Evolutionary conservation across 2,797 vertebrate genomes (phyloP).

Genomic region (Oreochromis mossambicus): DNA sequence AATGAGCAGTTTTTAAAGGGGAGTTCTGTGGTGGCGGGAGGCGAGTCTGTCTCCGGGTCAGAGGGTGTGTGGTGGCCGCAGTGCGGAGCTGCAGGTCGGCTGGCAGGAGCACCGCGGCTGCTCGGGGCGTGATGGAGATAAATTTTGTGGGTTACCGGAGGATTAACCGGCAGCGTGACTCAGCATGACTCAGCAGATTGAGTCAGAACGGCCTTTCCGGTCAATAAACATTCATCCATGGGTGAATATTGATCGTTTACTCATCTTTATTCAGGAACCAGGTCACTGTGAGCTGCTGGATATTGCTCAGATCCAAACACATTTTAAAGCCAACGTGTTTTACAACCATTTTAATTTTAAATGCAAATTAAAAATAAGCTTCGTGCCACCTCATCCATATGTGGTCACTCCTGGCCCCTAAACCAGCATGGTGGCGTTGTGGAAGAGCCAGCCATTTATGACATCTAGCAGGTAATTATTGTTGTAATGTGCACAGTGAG

Average conservation of each 20-base stretch:
- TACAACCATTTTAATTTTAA: background rate
- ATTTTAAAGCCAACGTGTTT: background rate
- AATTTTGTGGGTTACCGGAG: background rate
- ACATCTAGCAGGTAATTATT: background rate
- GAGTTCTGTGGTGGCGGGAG: background rate
- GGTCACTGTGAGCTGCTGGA: background rate
- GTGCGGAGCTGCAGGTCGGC: background rate
- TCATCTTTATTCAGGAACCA: background rate
- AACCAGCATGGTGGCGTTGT: background rate
- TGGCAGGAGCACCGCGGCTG: background rate
- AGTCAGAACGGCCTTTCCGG: background rate
- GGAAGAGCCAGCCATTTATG: background rate
- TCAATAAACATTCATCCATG: background rate
- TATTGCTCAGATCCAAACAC: background rate
- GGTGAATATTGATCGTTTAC: background rate
- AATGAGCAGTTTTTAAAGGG: accelerated
- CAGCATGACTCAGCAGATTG: background rate
- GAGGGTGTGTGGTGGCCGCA: background rate
- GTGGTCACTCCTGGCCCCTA: background rate
- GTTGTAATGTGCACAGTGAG: background rate
- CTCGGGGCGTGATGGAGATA: background rate
- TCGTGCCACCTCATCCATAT: background rate
- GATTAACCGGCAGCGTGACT: background rate
- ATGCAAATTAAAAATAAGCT: background rate
- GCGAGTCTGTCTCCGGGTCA: background rate